Evolutionary conservation across 2,888 invertebrate genomes (phyloP), one percentile per base, ranked within the genome.

Genomic region (Orthosia cruda): DNA sequence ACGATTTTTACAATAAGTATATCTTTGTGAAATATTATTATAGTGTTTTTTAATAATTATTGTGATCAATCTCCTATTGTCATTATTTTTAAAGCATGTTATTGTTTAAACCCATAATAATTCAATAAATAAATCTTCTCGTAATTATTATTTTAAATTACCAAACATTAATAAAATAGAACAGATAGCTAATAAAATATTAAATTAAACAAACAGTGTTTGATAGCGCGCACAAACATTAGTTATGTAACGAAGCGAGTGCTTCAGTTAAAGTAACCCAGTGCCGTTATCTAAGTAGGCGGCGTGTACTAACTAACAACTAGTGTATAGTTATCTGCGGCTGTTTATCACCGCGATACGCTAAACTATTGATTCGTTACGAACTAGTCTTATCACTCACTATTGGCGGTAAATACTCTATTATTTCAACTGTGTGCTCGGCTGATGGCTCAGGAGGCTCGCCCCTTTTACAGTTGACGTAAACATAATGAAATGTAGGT

Each of bases 271-370:
- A 69, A 64, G 64, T 80, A 71, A 77, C 73, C 58, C 12, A 54
- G 26, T 71, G 85, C 59, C 23, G 50, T 45, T 82, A 84, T 80
- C 80, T 71, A 68, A 57, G 66, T 55, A 54, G 73, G 68, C 54
- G 58, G 50, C 40, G 32, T 26, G 40, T n/a, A 13, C 52, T 20
- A 18, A 26, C 61, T 40, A 47, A 40, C 23, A 40, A 40, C 40
- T 40, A 40, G 40, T 32, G 57, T 20, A 2, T 18, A 12, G 67
- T 32, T 76, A 77, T 69, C 76, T n/a, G 26, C 49, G 61, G 54
- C 20, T 15, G 15, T 69, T 50, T 78, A 84, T 84, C 85, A 52
- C 57, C 54, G 40, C 32, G 74, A 63, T 69, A 72, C 74, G 71
- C 69, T 58, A 52, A 2, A 13, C 63, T 74, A 74, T 73, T 80